Percentiles rank a stretch among this genome's conserved stretches.
These are phyloP conservation scores for Dorcus hopei DNA, from an alignment of 2,888 invertebrate genomes.

Conservation along the genomic window DNA sequence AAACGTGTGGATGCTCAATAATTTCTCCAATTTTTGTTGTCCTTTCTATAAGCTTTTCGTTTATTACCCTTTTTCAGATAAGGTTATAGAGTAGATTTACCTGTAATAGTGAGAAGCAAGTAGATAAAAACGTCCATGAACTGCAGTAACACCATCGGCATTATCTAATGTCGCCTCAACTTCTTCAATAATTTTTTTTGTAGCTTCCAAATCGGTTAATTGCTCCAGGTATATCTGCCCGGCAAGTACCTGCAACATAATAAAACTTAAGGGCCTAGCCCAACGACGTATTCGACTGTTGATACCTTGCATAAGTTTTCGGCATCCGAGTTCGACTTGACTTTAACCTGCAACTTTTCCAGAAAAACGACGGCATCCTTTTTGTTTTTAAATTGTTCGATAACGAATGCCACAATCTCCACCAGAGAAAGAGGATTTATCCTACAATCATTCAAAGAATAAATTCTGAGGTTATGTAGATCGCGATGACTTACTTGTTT, in stretches of 20 bases:
- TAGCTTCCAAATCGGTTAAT: constrained; percentile 71
- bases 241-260: constrained; percentile 60
- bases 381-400: constrained; percentile 75
- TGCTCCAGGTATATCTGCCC: constrained; percentile 78
- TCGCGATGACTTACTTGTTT: constrained; percentile 72
- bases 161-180: constrained; percentile 81
- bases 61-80: too few species aligned
- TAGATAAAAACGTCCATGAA: constrained; percentile 92
- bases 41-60: too few species aligned
- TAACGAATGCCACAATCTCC: constrained; percentile 77
- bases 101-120: constrained; percentile 90
- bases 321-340: constrained; percentile 83
- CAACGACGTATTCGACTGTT: constrained; percentile 15
- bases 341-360: constrained; percentile 83
- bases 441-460: constrained; percentile 55
- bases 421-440: constrained; percentile 91
- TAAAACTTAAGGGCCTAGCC: neutral
- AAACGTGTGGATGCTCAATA: too few species aligned
- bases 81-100: constrained; percentile 43
- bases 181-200: constrained; percentile 84
- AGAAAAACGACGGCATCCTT: constrained; percentile 84
- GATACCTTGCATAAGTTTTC: constrained; percentile 75
- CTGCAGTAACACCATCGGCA: constrained; percentile 87
- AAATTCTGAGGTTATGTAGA: constrained; percentile 30
- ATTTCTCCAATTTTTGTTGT: too few species aligned